A percentile compares a stretch with the other conserved stretches of the same genome.
Evolutionary conservation across 2,888 invertebrate species (phyloP).

Genomic region (Lepidonotus clava): DNA sequence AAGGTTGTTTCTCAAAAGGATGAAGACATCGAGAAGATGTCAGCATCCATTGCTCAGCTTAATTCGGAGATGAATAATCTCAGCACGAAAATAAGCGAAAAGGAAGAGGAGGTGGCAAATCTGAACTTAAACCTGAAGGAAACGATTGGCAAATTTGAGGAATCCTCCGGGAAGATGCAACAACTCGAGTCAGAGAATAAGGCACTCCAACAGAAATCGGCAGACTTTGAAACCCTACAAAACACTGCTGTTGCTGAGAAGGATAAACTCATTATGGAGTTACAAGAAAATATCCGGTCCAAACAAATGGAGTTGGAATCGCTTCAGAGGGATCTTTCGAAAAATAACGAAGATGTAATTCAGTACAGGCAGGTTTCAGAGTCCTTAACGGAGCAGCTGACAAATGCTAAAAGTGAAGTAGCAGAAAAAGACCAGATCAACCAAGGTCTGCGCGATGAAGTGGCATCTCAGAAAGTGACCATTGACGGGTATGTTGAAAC

Average conservation of each 20-base stretch:
- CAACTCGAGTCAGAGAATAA: neutral
- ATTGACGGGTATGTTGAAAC: neutral
- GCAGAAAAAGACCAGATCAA: neutral
- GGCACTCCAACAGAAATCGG: neutral
- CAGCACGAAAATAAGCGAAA: too few species aligned
- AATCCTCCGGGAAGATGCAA: neutral
- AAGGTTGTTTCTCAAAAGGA: neutral
- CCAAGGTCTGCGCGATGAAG: neutral
- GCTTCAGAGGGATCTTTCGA: neutral
- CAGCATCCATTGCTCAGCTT: neutral
- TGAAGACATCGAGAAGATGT: neutral
- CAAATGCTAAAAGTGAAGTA: neutral
- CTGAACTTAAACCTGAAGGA: too few species aligned
- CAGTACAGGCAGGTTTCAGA: neutral
- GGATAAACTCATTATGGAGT: neutral
- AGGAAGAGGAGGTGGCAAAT: too few species aligned
- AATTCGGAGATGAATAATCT: too few species aligned
- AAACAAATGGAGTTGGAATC: neutral
- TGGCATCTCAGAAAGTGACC: neutral
- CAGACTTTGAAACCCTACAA: neutral
- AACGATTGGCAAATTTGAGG: neutral
- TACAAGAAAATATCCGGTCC: neutral
- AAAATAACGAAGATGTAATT: neutral
- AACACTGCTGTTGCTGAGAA: neutral
- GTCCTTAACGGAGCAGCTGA: neutral